Conservation (phyloP, 2,888 invertebrate species). For the Orthosia gothica region DNA sequence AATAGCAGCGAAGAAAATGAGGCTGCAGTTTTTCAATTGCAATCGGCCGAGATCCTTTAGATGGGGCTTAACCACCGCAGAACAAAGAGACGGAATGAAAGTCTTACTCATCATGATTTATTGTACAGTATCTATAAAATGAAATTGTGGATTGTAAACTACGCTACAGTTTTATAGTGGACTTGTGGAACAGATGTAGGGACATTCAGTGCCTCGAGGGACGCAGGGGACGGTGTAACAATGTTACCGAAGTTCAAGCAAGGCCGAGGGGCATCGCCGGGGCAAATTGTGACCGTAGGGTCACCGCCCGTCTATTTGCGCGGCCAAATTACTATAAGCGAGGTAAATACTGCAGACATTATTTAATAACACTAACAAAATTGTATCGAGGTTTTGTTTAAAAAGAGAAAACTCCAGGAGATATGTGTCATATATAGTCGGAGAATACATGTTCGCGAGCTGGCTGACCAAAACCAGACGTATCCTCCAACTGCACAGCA, state of each 20-base stretch:
- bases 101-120: constrained; percentile 81
- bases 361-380: constrained; percentile 81
- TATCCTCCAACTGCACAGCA: too few relatives aligned
- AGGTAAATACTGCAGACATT: constrained; percentile 82
- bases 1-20: constrained; percentile 78
- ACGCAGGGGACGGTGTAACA: constrained; percentile 86
- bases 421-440: too few relatives aligned
- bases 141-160: constrained; percentile 85
- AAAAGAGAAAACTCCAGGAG: too few relatives aligned
- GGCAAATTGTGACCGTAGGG: constrained; percentile 88
- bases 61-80: constrained; percentile 69
- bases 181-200: constrained; percentile 87
- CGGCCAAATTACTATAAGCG: constrained; percentile 83
- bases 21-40: constrained; percentile 81
- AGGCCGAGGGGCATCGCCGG: constrained; percentile 84
- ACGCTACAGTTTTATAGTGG: constrained; percentile 84
- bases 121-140: constrained; percentile 85
- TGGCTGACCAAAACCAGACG: too few relatives aligned
- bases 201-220: constrained; percentile 85
- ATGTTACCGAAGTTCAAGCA: constrained; percentile 88
- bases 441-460: too few relatives aligned
- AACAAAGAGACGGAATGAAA: constrained; percentile 79
- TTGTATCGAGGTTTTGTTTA: constrained; percentile 71
- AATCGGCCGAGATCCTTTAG: constrained; percentile 74
- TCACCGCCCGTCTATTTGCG: constrained; percentile 84